These are phyloP conservation scores for Rhingia rostrata DNA, from an alignment of 2,888 invertebrate species.

Conservation along the genomic window DNA sequence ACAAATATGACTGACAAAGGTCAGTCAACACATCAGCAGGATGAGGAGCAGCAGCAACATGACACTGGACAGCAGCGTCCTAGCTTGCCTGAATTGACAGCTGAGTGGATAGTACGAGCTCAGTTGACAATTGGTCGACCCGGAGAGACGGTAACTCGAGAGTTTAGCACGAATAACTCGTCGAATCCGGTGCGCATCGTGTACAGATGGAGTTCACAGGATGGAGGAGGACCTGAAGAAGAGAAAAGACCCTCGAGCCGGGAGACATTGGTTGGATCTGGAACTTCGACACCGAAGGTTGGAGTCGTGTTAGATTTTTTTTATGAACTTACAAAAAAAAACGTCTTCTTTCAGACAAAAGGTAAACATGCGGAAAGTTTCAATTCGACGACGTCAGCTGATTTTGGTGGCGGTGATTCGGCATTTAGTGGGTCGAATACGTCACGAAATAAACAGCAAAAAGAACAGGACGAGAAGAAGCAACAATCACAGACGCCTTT, in stretches of 20 bases:
- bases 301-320: constrained; percentile 5
- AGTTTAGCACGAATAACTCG: constrained; percentile 78
- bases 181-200: constrained; percentile 82
- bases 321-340: constrained; percentile 9
- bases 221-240: constrained; percentile 23
- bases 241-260: constrained; percentile 74
- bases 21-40: constrained; percentile 52
- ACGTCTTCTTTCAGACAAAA: constrained; percentile 52
- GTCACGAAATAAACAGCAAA: constrained; percentile 76
- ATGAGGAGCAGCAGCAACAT: constrained; percentile 17
- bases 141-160: constrained; percentile 80
- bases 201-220: constrained; percentile 81
- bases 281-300: constrained; percentile 77
- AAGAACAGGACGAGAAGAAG: constrained; percentile 44
- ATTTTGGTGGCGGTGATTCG: constrained; percentile 82
- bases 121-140: constrained; percentile 86
- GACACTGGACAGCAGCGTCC: constrained; percentile 28
- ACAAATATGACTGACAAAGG: constrained; percentile 66
- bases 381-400: constrained; percentile 83
- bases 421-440: constrained; percentile 84
- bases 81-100: constrained; percentile 81
- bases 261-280: constrained; percentile 83
- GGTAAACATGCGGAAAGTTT: constrained; percentile 78
- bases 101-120: constrained; percentile 88
- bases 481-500: constrained; percentile 59